Conservation (phyloP, 2,888 invertebrate genomes). For the Ctenicera cuprea region DNA sequence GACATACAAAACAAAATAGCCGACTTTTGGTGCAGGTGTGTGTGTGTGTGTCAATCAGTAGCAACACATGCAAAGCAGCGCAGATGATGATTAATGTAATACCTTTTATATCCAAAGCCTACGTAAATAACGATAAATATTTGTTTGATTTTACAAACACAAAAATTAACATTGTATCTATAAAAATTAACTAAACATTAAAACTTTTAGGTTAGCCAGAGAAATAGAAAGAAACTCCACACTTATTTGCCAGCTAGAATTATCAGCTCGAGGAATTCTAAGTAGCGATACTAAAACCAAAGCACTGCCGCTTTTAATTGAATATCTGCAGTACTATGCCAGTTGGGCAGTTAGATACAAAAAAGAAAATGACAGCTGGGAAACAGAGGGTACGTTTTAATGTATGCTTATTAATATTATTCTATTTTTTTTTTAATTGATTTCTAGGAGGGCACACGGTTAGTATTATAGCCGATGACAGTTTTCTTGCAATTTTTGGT, state of each 20-base stretch:
- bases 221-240: constrained; percentile 73
- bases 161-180: background rate
- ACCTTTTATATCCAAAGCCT: too few relatives aligned
- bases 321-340: constrained; percentile 75
- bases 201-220: constrained; percentile 70
- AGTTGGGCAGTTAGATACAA: constrained; percentile 65
- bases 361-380: constrained; percentile 69
- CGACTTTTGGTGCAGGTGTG: too few relatives aligned
- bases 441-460: constrained; percentile 69
- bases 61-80: too few relatives aligned
- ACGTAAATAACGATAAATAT: too few relatives aligned
- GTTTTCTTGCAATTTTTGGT: constrained; percentile 72
- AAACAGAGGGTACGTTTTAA: constrained; percentile 67
- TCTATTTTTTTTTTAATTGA: background rate
- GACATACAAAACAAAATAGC: too few relatives aligned
- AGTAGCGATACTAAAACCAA: constrained; percentile 71
- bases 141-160: too few relatives aligned
- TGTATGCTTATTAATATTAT: background rate
- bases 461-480: constrained; percentile 70
- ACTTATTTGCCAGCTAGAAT: constrained; percentile 73
- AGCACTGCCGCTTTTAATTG: constrained; percentile 70
- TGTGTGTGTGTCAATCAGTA: too few relatives aligned
- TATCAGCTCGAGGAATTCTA: constrained; percentile 71
- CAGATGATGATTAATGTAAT: too few relatives aligned
- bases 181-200: background rate